Base-by-base conservation (phyloP, 2,113 vertebrate genomes). In the Dascyllus trimaculatus region DNA sequence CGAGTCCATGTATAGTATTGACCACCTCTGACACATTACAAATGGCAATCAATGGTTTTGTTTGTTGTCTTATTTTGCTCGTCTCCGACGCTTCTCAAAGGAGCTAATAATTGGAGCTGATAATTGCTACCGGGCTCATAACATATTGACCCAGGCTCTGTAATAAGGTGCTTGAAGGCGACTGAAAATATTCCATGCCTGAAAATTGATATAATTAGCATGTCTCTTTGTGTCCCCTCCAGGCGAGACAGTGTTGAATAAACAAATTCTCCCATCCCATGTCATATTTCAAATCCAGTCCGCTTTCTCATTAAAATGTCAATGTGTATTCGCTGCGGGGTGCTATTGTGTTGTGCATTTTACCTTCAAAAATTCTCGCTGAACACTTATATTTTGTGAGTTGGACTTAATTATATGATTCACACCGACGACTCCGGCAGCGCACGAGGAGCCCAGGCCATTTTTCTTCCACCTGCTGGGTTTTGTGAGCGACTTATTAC, bases 71-170 rank as follows among this genome's bases (percentile, higher is more conserved):
- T 56, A 52, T 53, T 85, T 63, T 68, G 19, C 66, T 40, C 4
- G 68, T 71, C 78, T 81, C 49, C 64, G 3, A 3, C 8, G 9
- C 72, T 85, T 68, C 80, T 81, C 65, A 4, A 29, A 65, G 65
- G 64, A 72, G 75, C 83, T 71, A 64, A 89, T 89, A 86, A 91
- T 82, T 86, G 83, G 71, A 86, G 71, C 77, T 80, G 81, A 85
- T 89, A 87, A 86, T 90, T 87, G 80, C 81, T 53, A 68, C 68
- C 71, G 74, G 82, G 49, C 85, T 85, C 85, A 68, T 81, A 81
- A 73, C 79, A 24, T 88, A 90, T 90, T 85, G 91, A 91, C 82
- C 81, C 43, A 2, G 25, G 60, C 74, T 40, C 51, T 65, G 65
- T 79, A 85, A 91, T 85, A 85, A 86, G 79, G 80, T 58, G 51